Conservation (phyloP, 1,140 invertebrate genomes). For the Cotesia typhae region DNA sequence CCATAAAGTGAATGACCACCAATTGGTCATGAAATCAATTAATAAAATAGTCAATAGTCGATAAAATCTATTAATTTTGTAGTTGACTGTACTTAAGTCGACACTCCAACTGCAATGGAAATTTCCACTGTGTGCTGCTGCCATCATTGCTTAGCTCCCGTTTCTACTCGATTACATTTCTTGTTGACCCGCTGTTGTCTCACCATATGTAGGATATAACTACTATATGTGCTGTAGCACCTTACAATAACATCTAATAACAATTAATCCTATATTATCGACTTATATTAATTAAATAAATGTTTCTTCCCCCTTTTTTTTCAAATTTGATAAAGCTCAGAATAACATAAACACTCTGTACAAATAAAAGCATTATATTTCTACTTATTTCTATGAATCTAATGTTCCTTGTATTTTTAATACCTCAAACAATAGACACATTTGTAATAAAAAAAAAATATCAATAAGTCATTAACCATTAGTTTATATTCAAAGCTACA, state of each 20-base stretch:
- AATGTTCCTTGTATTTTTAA: neutral
- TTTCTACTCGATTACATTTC: constrained; percentile 20
- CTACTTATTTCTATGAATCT: too few relatives aligned
- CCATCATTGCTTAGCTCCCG: constrained; percentile 20
- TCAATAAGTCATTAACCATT: too few relatives aligned
- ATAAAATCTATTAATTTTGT: constrained; percentile 44
- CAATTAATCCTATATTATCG: constrained; percentile 24
- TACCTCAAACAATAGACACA: too few relatives aligned
- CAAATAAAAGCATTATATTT: too few relatives aligned
- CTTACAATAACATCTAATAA: too few relatives aligned
- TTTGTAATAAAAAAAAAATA: too few relatives aligned
- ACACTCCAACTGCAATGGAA: constrained; percentile 60
- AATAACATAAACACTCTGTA: too few relatives aligned
- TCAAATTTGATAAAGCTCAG: too few relatives aligned
- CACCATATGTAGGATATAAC: constrained; percentile 4
- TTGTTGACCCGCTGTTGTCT: constrained; percentile 9
- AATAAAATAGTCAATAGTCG: neutral
- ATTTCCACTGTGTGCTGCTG: constrained; percentile 51
- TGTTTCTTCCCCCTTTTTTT: neutral
- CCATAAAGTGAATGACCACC: too few relatives aligned
- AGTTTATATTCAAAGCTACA: too few relatives aligned
- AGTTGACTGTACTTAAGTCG: constrained; percentile 53
- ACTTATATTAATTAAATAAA: neutral
- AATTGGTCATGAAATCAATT: too few relatives aligned
- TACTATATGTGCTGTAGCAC: constrained; percentile 8